These are phyloP conservation scores for Cerceris rybyensis DNA, from an alignment of 2,888 invertebrate species.

Conservation along the genomic window DNA sequence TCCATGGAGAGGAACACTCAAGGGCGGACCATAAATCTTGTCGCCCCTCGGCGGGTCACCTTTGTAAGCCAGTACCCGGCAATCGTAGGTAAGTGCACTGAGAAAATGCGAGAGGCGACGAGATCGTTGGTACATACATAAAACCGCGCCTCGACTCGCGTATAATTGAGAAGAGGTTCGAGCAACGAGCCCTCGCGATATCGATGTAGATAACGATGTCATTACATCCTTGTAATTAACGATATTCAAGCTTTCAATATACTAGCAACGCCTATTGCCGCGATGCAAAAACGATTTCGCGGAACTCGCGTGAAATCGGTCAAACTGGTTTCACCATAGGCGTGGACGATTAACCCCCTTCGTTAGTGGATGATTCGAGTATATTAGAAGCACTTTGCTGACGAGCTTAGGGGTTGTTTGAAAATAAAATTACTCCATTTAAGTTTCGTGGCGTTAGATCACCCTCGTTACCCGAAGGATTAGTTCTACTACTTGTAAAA, in stretches of 20 bases:
- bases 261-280: background rate
- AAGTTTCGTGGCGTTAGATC: too few species aligned
- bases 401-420: too few species aligned
- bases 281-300: background rate
- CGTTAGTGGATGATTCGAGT: too few species aligned
- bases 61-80: conserved; percentile 40
- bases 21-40: conserved; percentile 60
- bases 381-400: too few species aligned
- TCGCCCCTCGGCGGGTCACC: conserved; percentile 40
- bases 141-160: conserved; percentile 1
- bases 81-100: conserved; percentile 42
- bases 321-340: background rate
- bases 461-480: too few species aligned
- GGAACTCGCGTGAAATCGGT: background rate
- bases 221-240: background rate
- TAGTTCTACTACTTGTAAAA: too few species aligned
- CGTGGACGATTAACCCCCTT: too few species aligned
- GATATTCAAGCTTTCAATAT: background rate
- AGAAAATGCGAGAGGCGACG: conserved; percentile 35
- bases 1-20: conserved; percentile 46
- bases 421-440: too few species aligned
- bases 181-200: background rate
- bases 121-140: background rate
- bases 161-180: conserved; percentile 11
- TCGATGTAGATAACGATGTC: background rate